Conservation (phyloP, 2,888 invertebrate genomes). For the Phengaris alcon region DNA sequence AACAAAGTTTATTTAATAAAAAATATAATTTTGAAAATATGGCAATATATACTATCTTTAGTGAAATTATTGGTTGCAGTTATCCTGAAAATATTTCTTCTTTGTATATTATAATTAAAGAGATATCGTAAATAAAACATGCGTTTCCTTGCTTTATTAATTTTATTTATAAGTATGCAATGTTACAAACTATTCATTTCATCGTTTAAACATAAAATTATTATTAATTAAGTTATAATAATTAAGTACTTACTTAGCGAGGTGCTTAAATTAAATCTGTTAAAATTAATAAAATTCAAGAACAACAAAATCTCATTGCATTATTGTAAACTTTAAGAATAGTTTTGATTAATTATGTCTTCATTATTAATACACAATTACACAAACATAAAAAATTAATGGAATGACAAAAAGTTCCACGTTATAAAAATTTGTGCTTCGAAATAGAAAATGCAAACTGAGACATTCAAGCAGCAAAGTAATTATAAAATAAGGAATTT, state of each 20-base stretch:
- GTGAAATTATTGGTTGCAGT: too few relatives aligned
- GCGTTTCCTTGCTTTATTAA: slow-evolving; percentile 58
- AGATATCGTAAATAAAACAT: not conserved
- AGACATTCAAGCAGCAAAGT: slow-evolving; percentile 3
- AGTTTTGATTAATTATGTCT: not conserved
- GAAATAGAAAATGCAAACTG: slow-evolving; percentile 6
- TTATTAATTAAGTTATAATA: slow-evolving; percentile 51
- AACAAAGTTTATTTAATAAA: too few relatives aligned
- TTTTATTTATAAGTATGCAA: slow-evolving; percentile 59
- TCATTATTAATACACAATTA: slow-evolving; percentile 1
- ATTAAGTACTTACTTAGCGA: slow-evolving; percentile 58
- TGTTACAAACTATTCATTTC: slow-evolving; percentile 61
- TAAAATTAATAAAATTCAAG: slow-evolving; percentile 17
- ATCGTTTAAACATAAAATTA: slow-evolving; percentile 48
- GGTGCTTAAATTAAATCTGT: slow-evolving; percentile 33
- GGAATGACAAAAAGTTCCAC: slow-evolving; percentile 4
- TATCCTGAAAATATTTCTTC: too few relatives aligned
- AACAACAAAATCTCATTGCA: slow-evolving; percentile 17
- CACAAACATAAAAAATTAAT: not conserved
- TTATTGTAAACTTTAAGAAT: slow-evolving; percentile 16
- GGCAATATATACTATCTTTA: too few relatives aligned
- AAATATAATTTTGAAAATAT: too few relatives aligned
- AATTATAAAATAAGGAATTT: slow-evolving; percentile 9
- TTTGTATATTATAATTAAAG: too few relatives aligned
- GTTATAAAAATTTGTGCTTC: slow-evolving; percentile 25